These are phyloP conservation scores for Thymelicus lineola DNA, from an alignment of 2,888 invertebrate genomes.

Conservation along the genomic window DNA sequence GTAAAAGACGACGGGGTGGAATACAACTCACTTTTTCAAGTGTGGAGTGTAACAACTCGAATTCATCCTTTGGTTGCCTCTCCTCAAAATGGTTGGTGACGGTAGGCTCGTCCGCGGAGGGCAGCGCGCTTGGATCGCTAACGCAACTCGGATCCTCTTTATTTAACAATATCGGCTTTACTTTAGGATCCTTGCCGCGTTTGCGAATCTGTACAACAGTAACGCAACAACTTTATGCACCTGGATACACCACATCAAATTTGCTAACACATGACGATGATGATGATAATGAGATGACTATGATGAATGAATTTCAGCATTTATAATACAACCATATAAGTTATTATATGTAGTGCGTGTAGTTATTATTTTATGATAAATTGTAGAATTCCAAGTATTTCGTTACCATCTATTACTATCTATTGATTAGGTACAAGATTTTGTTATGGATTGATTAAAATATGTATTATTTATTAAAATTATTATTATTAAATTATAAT, in stretches of 20 bases:
- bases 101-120: conserved; percentile 64
- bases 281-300: background rate
- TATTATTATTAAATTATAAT: too few relatives aligned
- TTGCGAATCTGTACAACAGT: conserved; percentile 84
- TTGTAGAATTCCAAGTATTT: too few relatives aligned
- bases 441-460: too few relatives aligned
- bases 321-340: too few relatives aligned
- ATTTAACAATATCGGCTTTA: conserved; percentile 91
- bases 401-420: too few relatives aligned
- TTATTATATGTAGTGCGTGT: too few relatives aligned
- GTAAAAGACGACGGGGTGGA: conserved; percentile 17
- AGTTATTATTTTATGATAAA: too few relatives aligned
- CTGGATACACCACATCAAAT: background rate
- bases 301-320: background rate
- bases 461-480: too few relatives aligned
- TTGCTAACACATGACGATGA: background rate
- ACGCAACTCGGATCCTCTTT: conserved; percentile 88
- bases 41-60: conserved; percentile 78
- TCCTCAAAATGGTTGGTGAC: conserved; percentile 90
- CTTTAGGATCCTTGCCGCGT: conserved; percentile 88
- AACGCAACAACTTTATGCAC: conserved; percentile 35
- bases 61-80: conserved; percentile 93
- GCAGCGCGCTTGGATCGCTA: conserved; percentile 76
- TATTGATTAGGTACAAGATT: too few relatives aligned
- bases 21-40: conserved; percentile 79